Evolutionary conservation across 2,797 vertebrate species (phyloP), one percentile per base, ranked within the genome.

Genomic region (Astyanax mexicanus): DNA sequence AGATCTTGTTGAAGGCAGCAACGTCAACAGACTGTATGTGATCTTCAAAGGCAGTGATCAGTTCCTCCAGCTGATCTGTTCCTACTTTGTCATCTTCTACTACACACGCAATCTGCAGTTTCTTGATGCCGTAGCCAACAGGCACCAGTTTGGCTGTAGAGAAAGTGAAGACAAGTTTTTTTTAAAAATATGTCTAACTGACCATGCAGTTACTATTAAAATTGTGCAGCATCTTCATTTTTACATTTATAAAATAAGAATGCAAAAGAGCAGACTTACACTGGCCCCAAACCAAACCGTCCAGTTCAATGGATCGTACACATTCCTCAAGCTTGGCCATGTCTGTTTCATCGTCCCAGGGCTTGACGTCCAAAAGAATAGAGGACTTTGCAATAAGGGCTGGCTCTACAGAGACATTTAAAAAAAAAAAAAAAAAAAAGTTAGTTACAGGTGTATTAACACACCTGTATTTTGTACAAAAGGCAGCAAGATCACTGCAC

Each of bases 11-110:
- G 92, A 99, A 99, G 58, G 97, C 97, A 27, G 97, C 98, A 17
- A 99, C 96, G 8, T 99, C 97, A 95, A 99, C 97, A 6, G 97
- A 99, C 89, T 99, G 98, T 44, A 99, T 95, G 0, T 85, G 96
- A 78, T 99, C 97, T 86, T 99, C 97, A 44, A 98, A 99, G 11
- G 94, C 96, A 0, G 95, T 96, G 86, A 98, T 98, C 51, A 89
- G 89, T 74, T 99, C 97, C 84, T 99, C 97, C 87, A 99, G 88
- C 85, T 96, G 88, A 87, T 99, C 97, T 45, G 96, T 98, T 77
- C 98, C 96, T 81, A 99, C 95, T 92, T 99, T 99, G 85, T 99
- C 96, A 17, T 99, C 98, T 89, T 99, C 98, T 17, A 99, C 96
- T 51, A 99, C 96, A 1, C 97, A 98, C 13, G 93, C 91, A 65